phyloP scores from a whole-genome alignment of 1,140 invertebrate species.

The Saccostrea glomerata region DNA sequence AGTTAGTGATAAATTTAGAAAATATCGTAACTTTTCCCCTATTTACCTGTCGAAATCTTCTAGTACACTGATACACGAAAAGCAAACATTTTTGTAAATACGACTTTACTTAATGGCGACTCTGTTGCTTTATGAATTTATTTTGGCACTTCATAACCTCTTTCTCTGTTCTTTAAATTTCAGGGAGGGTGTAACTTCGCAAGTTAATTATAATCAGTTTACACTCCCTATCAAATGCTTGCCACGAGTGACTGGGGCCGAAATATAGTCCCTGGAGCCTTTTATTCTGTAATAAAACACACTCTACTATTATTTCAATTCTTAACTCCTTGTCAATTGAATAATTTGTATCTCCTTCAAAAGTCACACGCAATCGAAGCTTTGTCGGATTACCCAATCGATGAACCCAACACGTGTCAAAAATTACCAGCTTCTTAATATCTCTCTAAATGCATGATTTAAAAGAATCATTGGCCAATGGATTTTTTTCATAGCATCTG shows the following conservation, averaged over 20 bases:
- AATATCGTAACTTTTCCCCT: no score
- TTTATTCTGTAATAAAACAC: slow-evolving; percentile 25
- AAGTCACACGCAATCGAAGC: slow-evolving; percentile 13
- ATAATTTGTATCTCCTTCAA: slow-evolving; percentile 25
- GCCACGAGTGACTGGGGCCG: neutral
- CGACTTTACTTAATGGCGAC: no score
- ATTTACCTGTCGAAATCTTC: no score
- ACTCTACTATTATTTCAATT: neutral
- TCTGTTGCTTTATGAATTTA: no score
- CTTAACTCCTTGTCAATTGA: neutral
- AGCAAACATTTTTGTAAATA: no score
- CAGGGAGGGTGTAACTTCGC: neutral
- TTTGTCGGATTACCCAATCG: neutral
- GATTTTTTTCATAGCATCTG: neutral
- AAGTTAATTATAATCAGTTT: neutral
- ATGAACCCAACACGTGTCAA: neutral
- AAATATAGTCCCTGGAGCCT: slow-evolving; percentile 3
- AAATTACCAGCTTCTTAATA: slow-evolving; percentile 3
- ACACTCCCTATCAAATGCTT: neutral
- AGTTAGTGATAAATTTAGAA: no score
- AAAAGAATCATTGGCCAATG: neutral
- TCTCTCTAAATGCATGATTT: neutral
- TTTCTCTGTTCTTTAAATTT: neutral
- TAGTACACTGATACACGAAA: no score
- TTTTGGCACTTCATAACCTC: no score